These are phyloP conservation scores for Thunnus thynnus DNA, from an alignment of 2,113 vertebrate species.

Conservation along the genomic window DNA sequence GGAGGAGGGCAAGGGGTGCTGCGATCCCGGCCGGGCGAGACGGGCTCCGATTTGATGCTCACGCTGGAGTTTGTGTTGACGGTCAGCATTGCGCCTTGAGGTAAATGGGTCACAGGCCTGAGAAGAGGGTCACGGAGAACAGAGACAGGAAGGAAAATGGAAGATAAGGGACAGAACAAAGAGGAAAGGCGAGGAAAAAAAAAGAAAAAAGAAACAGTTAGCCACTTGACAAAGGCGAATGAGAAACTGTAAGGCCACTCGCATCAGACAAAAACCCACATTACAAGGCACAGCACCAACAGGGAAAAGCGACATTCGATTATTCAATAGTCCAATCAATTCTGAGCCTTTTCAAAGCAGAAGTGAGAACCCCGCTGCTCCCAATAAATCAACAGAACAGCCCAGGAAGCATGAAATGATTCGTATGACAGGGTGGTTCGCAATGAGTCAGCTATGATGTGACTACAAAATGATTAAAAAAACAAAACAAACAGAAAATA, in stretches of 20 bases:
- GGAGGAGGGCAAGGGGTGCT: slow-evolving; percentile 89
- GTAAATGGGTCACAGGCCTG: slow-evolving; percentile 92
- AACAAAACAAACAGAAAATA: slow-evolving; percentile 42
- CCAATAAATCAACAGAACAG: slow-evolving; percentile 70
- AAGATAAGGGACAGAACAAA: slow-evolving; percentile 42
- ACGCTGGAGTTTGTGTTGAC: slow-evolving; percentile 94
- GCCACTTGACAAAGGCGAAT: slow-evolving; percentile 21
- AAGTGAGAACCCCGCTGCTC: slow-evolving; percentile 56
- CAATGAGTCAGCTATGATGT: slow-evolving; percentile 59
- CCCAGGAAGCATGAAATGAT: slow-evolving; percentile 78
- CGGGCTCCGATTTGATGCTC: slow-evolving; percentile 97
- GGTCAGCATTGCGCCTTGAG: slow-evolving; percentile 92
- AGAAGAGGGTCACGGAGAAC: slow-evolving; percentile 18
- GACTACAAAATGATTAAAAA: slow-evolving; percentile 29
- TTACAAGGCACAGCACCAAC: slow-evolving; percentile 73
- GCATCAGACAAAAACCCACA: slow-evolving; percentile 54
- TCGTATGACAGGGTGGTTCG: slow-evolving; percentile 63
- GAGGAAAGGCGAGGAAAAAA: slow-evolving; percentile 10
- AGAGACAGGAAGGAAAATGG: slow-evolving; percentile 34
- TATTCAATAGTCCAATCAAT: slow-evolving; percentile 48
- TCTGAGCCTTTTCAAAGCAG: slow-evolving; percentile 70
- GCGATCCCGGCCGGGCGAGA: slow-evolving; percentile 93
- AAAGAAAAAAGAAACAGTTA: slow-evolving; percentile 30
- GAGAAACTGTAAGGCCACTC: slow-evolving; percentile 33
- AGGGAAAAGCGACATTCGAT: slow-evolving; percentile 68